Base-by-base conservation (phyloP, 2,797 vertebrate genomes). In the Halcyon chelicuti region DNA sequence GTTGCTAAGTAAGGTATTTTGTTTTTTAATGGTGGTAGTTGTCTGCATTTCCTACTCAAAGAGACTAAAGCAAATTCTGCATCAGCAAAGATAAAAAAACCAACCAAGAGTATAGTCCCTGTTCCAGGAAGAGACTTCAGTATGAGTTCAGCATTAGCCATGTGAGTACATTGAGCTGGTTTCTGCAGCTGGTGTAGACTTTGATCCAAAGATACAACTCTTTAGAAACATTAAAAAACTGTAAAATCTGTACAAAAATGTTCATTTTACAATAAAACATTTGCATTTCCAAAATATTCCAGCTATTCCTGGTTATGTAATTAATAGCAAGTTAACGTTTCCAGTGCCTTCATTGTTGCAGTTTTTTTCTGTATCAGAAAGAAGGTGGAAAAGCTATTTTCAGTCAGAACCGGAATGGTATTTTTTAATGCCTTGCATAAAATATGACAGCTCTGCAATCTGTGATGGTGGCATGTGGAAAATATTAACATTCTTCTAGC, bases 101-200 rank as follows among this genome's bases (percentile, higher is more conserved):
- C 0, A 8, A 18, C 0, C 3, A 33, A 40, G 82, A 31, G 33
- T 33, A 28, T 1, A 71, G 7, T 13, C 9, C 40, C 4, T 62
- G 10, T 25, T 66, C 25, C 25, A 68, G 60, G 40, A 80, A 80
- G 14, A 63, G 14, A 49, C 33, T 58, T 9, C 12, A 76, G 10
- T 12, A 12, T 7, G 1, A 47, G n/a, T 47, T 6, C 29, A 63
- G 46, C 22, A 31, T 68, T 62, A 71, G 60, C 15, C 3, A 17
- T 10, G 14, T 26, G 23, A 91, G 17, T 28, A 23, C 19, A 26
- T 55, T 1, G 2, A 6, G 47, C 22, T 76, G n/a, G 3, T 70
- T 88, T 80, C 35, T 55, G n/a, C 19, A 79, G 26, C 23, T 55
- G 40, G 5, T 20, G 7, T 29, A 52, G 12, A 42, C 10, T 67